Evolutionary conservation across 92 coral and sea anemone species (phyloP), one percentile per base, ranked within the genome.

Genomic region (Zoanthus sansibaricus): DNA sequence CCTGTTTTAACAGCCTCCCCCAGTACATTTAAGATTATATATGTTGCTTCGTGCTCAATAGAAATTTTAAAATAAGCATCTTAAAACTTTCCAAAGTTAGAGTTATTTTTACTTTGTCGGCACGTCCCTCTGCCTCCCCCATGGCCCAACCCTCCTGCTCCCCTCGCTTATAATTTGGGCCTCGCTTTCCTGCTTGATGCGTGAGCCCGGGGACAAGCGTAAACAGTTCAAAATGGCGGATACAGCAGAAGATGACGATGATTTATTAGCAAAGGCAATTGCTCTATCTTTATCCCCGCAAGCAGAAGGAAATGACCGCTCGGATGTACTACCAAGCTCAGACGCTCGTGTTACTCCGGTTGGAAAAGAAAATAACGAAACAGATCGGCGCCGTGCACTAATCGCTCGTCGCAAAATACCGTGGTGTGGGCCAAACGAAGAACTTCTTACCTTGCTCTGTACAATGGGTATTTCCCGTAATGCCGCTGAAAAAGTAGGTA

Each of bases 401-500:
- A 67, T 80, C 12, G 85, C 85, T 11, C 83, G 42, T 67, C 82
- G 73, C 75, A 58, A 21, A 21, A 15, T 80, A 11, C 85, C 85
- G 8, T 80, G 85, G 80, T 75, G 89, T 47, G 91, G 94, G 3
- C 98, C 98, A 18, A 95, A 93, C 83, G 86, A 87, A 56, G 92
- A 94, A 71, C 94, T 92, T 78, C 75, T 95, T 1, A 56, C 82
- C 66, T 71, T 83, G 75, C 55, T 95, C 79, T 16, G 88, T 37
- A 91, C 90, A 45, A 92, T 95, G 92, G 97, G 98, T 7, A 86
- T 95, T 48, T 94, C 98, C 0, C 76, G 76, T 71, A 94, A 95
- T 59, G 98, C 98, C 17, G 94, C 94, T 3, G 93, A 88, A 33
- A 95, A 94, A 94, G 98, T 95, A 73, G n/a, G 71, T 31, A 14